phyloP scores from a whole-genome alignment of 2,797 vertebrate genomes.

The Anolis apletophallus region DNA sequence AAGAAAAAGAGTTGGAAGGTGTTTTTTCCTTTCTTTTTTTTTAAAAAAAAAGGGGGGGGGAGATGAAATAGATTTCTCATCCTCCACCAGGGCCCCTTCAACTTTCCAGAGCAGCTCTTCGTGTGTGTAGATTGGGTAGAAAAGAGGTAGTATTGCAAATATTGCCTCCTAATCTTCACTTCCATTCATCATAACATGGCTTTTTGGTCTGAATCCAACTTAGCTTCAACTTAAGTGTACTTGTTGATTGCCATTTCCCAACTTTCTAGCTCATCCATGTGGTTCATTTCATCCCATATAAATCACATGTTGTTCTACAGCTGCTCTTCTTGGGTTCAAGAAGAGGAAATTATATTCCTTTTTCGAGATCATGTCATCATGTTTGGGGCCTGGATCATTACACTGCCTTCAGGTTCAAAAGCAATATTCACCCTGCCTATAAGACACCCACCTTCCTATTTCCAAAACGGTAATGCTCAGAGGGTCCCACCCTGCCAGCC shows the following conservation, averaged over 20 bases:
- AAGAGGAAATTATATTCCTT: accelerated
- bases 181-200: background rate
- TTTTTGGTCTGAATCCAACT: background rate
- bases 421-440: background rate
- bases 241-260: background rate
- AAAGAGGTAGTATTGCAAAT: background rate
- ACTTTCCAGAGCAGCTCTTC: background rate
- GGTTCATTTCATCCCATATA: accelerated
- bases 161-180: background rate
- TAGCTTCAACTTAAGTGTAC: background rate
- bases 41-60: no score
- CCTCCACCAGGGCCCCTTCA: background rate
- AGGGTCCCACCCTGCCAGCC: background rate
- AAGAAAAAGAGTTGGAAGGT: background rate
- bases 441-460: background rate
- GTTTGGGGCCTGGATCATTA: accelerated
- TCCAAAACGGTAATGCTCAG: background rate
- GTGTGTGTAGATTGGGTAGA: background rate
- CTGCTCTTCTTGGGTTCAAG: accelerated
- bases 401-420: accelerated
- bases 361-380: accelerated
- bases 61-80: background rate
- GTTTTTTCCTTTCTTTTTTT: no score
- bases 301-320: background rate
- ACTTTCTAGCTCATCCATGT: accelerated